Percentiles rank a stretch among this genome's conserved stretches.
These are phyloP conservation scores for Thamnophis elegans DNA, from an alignment of 2,797 vertebrate species.

Conservation along the genomic window DNA sequence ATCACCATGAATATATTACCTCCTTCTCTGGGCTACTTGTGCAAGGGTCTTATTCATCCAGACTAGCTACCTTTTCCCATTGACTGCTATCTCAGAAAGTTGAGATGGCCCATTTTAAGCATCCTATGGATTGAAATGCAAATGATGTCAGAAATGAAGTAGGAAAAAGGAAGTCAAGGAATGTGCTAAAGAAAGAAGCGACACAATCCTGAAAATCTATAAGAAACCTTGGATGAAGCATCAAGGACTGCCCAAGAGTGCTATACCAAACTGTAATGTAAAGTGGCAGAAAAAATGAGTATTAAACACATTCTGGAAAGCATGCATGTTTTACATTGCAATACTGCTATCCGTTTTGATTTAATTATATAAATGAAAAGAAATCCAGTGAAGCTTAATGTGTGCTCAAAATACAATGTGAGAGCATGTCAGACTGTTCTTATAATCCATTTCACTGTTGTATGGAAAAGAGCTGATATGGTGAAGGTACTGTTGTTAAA, in stretches of 20 bases:
- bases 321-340: background rate
- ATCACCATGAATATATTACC: background rate
- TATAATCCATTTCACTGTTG: conserved; percentile 40
- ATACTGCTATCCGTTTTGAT: background rate
- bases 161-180: background rate
- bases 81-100: background rate
- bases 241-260: background rate
- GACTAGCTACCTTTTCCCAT: background rate
- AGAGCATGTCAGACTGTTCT: conserved; percentile 27
- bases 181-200: background rate
- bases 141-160: background rate
- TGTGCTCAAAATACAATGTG: background rate
- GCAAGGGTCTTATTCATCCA: background rate
- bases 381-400: background rate
- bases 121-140: background rate
- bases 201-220: background rate
- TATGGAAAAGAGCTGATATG: conserved; percentile 38
- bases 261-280: background rate
- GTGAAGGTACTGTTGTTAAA: conserved; percentile 46
- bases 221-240: background rate
- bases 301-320: background rate
- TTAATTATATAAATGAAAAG: conserved; percentile 6
- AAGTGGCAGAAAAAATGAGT: background rate
- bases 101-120: background rate
- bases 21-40: background rate